Conservation (phyloP, 1,140 invertebrate genomes). For the Drepana arcuata region DNA sequence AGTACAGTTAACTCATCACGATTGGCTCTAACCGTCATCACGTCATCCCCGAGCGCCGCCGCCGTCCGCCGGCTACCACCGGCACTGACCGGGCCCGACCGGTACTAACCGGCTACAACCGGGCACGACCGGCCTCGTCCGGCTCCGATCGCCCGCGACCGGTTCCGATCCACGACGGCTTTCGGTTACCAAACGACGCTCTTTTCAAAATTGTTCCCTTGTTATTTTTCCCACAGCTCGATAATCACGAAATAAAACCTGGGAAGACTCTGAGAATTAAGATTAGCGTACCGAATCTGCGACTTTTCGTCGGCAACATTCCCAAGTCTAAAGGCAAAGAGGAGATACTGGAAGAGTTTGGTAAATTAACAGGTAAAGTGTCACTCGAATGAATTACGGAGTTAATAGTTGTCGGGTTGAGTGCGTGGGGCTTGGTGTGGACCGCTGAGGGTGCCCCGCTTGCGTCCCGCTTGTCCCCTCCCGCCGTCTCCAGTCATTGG, state of each 20-base stretch:
- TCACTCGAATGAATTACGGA: constrained; percentile 76
- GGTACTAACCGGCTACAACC: neutral
- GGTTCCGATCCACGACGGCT: constrained; percentile 6
- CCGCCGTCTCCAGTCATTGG: constrained; percentile 44
- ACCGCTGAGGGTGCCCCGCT: constrained; percentile 59
- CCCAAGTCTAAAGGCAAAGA: constrained; percentile 99
- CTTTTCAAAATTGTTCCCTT: constrained; percentile 70
- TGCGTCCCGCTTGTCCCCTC: constrained; percentile 37
- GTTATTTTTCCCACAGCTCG: constrained; percentile 89
- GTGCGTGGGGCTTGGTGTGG: constrained; percentile 66
- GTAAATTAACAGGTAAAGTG: constrained; percentile 99
- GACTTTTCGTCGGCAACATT: constrained; percentile 99
- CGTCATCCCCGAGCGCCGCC: constrained; percentile 2
- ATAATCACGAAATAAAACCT: constrained; percentile 99
- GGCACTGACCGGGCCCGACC: neutral
- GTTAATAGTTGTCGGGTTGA: constrained; percentile 60
- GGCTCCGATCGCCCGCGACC: constrained; percentile 14
- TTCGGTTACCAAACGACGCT: neutral
- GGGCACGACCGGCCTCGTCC: constrained; percentile 12
- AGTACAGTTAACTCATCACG: constrained; percentile 65
- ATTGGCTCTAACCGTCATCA: constrained; percentile 68
- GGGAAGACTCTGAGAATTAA: constrained; percentile 99
- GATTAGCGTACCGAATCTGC: constrained; percentile 99
- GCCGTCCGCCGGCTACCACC: too few species aligned
- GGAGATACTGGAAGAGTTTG: constrained; percentile 99